Conservation (phyloP, 2,113 vertebrate genomes). For the Bostrychus sinensis region DNA sequence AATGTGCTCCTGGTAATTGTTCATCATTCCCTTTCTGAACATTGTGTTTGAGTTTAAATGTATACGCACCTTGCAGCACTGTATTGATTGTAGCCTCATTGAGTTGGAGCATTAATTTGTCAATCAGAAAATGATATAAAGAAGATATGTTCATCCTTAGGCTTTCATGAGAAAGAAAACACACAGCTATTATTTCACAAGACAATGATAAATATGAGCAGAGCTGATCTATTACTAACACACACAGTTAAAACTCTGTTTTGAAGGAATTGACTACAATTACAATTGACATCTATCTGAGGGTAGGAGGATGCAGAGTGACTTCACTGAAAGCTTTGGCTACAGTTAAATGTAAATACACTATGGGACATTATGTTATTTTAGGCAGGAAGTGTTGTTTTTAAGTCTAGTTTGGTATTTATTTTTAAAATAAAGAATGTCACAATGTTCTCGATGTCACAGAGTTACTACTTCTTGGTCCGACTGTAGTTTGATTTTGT, state of each 20-base stretch:
- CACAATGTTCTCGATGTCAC: too few species aligned
- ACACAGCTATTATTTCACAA: constrained; percentile 58
- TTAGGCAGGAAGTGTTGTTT: constrained; percentile 36
- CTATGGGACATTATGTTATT: too few species aligned
- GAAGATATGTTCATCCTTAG: constrained; percentile 67
- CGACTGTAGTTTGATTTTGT: too few species aligned
- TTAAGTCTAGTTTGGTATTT: too few species aligned
- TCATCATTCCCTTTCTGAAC: constrained; percentile 63
- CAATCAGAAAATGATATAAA: constrained; percentile 69
- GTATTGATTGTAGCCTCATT: constrained; percentile 77
- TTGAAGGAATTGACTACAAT: constrained; percentile 15
- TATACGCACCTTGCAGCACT: constrained; percentile 54
- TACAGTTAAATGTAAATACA: too few species aligned
- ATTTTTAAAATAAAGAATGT: too few species aligned
- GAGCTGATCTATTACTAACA: constrained; percentile 35
- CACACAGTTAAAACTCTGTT: neutral
- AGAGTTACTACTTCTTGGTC: too few species aligned
- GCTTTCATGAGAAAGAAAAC: constrained; percentile 51
- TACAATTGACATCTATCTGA: constrained; percentile 34
- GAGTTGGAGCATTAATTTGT: constrained; percentile 73
- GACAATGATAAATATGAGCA: constrained; percentile 53
- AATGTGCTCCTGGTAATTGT: constrained; percentile 69
- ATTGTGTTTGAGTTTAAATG: constrained; percentile 15
- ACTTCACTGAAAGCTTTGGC: too few species aligned
- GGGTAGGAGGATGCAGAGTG: neutral